Evolutionary conservation across 2,113 vertebrate species (phyloP), one percentile per base, ranked within the genome.

Genomic region (Onychostoma macrolepis): DNA sequence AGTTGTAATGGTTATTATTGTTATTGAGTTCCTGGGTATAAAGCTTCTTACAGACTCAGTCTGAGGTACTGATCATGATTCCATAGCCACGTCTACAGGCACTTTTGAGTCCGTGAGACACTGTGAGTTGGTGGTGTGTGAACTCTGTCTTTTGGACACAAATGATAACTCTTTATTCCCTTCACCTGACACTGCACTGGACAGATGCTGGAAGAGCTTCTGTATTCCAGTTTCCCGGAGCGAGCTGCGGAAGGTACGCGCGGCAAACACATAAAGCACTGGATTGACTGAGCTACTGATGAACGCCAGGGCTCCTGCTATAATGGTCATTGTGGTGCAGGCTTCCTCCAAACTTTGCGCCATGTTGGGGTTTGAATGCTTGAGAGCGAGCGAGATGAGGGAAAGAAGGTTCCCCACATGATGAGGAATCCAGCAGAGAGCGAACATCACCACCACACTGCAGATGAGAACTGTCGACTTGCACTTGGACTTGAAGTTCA

Each of bases 261-360:
- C 94, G 0, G 94, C 95, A n/a, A 94, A 95, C 82, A 95, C 92
- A 85, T 96, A 96, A 63, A 96, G 92, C 28, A 96, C 86, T 2
- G 95, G 95, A 89, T 96, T 96, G 4, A 93, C 69, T 0, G 93
- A 93, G 91, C 94, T 96, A 88, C 95, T 95, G 80, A 95, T 91
- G 82, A 96, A 96, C 38, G 88, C 93, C 90, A 96, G 89, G 38
- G 95, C 94, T 50, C 94, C 95, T 1, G 95, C 87, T 0, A 96
- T 87, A 13, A 94, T 90, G 17, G 53, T 2, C 90, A 94, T 94
- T 72, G 91, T 92, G 36, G 0, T 7, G 21, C 90, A 72, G 43
- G 72, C 87, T 0, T 50, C 86, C 26, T 94, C 91, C 83, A 95
- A 72, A 4, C 24, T 38, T 0, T 80, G 0, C 6, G 90, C 89